Evolutionary conservation across 2,888 invertebrate genomes (phyloP).

Genomic region (Tanytarsus gracilentus): DNA sequence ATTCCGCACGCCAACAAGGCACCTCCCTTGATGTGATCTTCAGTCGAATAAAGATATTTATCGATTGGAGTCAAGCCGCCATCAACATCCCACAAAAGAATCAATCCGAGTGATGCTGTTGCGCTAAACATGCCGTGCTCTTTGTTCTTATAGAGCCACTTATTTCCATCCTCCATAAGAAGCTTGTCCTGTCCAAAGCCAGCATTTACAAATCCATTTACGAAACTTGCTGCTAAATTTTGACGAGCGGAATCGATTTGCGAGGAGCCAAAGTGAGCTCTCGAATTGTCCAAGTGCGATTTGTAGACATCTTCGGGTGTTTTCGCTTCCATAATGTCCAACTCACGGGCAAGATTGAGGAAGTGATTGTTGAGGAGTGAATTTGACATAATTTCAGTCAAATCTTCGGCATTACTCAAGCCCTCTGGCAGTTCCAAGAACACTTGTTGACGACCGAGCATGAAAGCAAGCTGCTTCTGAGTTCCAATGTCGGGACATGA

Average conservation of each 20-base stretch:
- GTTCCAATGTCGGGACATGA: constrained; percentile 76
- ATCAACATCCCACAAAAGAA: constrained; percentile 97
- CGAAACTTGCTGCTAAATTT: constrained; percentile 94
- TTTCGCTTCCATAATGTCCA: constrained; percentile 99
- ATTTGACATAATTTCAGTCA: constrained; percentile 88
- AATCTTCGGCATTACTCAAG: constrained; percentile 59
- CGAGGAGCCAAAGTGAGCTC: constrained; percentile 63
- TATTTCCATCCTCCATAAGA: constrained; percentile 71
- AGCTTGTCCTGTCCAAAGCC: constrained; percentile 96
- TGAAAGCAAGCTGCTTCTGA: constrained; percentile 91
- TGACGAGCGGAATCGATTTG: constrained; percentile 91
- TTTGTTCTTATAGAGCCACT: constrained; percentile 94
- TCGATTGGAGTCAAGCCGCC: constrained; percentile 96
- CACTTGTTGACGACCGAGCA: constrained; percentile 90
- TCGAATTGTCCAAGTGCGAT: constrained; percentile 84
- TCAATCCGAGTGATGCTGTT: constrained; percentile 90
- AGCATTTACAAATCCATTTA: constrained; percentile 97
- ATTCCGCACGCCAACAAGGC: constrained; percentile 93
- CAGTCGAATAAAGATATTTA: constrained; percentile 90
- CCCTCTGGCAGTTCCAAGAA: constrained; percentile 66
- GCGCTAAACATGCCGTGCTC: constrained; percentile 97
- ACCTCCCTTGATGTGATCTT: constrained; percentile 95
- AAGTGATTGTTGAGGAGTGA: constrained; percentile 89
- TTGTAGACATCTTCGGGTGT: constrained; percentile 99
- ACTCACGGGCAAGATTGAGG: constrained; percentile 84